Evolutionary conservation across 2,797 vertebrate species (phyloP).

Genomic region (Chelon auratus): DNA sequence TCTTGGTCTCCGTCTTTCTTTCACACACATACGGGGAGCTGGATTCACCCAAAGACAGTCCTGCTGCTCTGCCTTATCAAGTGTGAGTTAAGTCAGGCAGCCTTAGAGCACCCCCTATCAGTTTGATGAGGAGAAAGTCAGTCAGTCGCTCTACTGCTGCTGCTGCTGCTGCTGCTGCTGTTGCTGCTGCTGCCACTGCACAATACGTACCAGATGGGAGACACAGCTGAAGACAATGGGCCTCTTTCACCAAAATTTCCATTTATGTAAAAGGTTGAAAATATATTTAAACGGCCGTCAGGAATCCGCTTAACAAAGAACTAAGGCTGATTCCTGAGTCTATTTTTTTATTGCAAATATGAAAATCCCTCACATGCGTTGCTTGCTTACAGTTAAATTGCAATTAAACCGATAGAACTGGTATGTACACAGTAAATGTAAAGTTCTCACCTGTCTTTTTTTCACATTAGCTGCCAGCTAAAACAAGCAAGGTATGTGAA

Average conservation of each 20-base stretch:
- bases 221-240: conserved; percentile 72
- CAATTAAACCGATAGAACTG: conserved; percentile 14
- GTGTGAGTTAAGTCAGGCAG: conserved; percentile 80
- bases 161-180: conserved; percentile 49
- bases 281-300: conserved; percentile 19
- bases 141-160: conserved; percentile 60
- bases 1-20: conserved; percentile 26
- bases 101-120: conserved; percentile 96
- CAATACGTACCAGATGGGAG: conserved; percentile 78
- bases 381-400: not conserved
- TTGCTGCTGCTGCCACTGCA: conserved; percentile 60
- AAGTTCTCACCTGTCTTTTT: not conserved
- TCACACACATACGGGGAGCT: conserved; percentile 27
- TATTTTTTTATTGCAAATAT: conserved; percentile 5
- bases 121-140: conserved; percentile 75
- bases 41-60: conserved; percentile 56
- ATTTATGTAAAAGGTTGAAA: conserved; percentile 57
- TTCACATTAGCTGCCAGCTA: conserved; percentile 2
- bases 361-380: not conserved
- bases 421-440: too few relatives aligned
- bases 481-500: conserved; percentile 29
- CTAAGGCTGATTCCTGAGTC: not conserved
- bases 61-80: conserved; percentile 70
- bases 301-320: conserved; percentile 29
- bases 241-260: conserved; percentile 74